These are phyloP conservation scores for Acronicta aceris DNA, from an alignment of 2,888 invertebrate species.

Conservation along the genomic window DNA sequence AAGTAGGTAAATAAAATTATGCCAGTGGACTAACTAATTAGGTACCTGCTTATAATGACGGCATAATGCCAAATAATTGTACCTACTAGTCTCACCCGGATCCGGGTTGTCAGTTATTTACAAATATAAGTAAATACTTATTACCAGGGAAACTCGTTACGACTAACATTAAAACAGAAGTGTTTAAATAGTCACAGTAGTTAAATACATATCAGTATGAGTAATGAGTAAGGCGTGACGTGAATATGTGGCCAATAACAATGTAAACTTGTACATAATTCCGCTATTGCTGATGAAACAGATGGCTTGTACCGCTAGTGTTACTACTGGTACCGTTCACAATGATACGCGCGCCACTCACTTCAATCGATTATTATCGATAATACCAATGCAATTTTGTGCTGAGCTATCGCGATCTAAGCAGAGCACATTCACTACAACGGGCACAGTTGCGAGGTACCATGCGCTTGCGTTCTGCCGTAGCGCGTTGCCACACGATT, in stretches of 20 bases:
- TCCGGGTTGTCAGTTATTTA: constrained; percentile 45
- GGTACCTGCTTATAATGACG: neutral
- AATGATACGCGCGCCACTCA: constrained; percentile 69
- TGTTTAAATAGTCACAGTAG: constrained; percentile 10
- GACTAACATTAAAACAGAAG: constrained; percentile 4
- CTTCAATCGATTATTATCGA: constrained; percentile 73
- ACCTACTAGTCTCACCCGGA: constrained; percentile 51
- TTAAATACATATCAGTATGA: constrained; percentile 27
- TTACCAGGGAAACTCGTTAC: constrained; percentile 9
- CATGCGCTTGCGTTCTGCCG: constrained; percentile 4
- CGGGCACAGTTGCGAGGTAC: constrained; percentile 11
- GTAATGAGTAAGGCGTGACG: constrained; percentile 50
- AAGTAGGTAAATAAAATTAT: neutral
- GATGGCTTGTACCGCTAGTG: constrained; percentile 78
- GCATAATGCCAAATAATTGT: constrained; percentile 42
- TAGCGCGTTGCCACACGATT: constrained; percentile 12
- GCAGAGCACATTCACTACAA: constrained; percentile 49
- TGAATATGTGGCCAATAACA: constrained; percentile 54
- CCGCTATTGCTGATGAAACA: constrained; percentile 70
- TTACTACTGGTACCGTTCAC: constrained; percentile 78
- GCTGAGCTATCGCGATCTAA: constrained; percentile 60
- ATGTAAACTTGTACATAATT: constrained; percentile 51
- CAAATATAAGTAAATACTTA: constrained; percentile 19
- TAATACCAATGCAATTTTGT: constrained; percentile 72
- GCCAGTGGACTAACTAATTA: neutral